A percentile compares a stretch with the other conserved stretches of the same genome.
phyloP scores from a whole-genome alignment of 2,113 vertebrate species.

The Psittacula cyanocephala region DNA sequence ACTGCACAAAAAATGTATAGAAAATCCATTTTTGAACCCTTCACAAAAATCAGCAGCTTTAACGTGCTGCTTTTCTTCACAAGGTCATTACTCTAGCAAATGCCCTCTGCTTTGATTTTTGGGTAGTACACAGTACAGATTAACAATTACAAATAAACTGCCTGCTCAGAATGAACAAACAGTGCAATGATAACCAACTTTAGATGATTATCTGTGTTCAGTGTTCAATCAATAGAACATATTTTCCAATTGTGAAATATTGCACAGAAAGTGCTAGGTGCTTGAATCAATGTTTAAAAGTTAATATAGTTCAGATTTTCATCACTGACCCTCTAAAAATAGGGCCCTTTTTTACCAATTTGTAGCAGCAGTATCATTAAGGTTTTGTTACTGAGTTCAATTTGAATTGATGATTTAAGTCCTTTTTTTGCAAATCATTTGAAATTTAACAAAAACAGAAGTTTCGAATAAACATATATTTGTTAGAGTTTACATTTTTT shows the following conservation, averaged over 20 bases:
- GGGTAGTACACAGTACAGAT: background rate
- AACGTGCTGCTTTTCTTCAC: background rate
- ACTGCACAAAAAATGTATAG: background rate
- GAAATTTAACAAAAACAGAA: background rate
- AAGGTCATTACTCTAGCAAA: background rate
- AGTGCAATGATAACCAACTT: background rate
- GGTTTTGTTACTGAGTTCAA: background rate
- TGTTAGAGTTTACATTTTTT: background rate
- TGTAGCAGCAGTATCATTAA: background rate
- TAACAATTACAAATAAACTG: constrained; percentile 8
- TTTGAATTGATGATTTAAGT: background rate
- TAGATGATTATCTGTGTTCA: background rate
- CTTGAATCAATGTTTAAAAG: background rate
- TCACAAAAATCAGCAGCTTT: background rate
- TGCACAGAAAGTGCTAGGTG: background rate
- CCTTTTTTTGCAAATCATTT: accelerated
- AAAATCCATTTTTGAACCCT: background rate
- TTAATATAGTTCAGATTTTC: background rate
- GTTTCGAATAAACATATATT: background rate
- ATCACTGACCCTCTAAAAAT: background rate
- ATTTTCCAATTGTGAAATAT: background rate
- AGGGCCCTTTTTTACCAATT: accelerated
- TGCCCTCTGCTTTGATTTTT: background rate
- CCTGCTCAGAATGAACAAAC: background rate
- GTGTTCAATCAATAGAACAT: accelerated